A percentile compares a stretch with the other conserved stretches of the same genome.
Evolutionary conservation across 2,113 vertebrate genomes (phyloP).

Genomic region (Pelodiscus sinensis): DNA sequence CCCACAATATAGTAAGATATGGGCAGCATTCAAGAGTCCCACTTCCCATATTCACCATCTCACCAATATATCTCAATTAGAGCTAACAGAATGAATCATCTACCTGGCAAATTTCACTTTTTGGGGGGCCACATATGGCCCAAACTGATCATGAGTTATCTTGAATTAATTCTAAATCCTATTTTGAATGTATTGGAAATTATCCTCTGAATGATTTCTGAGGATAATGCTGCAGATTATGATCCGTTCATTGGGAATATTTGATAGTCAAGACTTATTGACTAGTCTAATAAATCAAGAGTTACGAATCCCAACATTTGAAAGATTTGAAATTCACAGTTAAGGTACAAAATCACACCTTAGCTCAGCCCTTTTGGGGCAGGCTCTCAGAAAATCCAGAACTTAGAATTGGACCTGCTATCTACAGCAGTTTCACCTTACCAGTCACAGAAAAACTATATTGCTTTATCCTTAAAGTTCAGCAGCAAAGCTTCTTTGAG

Average conservation of each 20-base stretch:
- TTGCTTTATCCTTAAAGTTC: neutral
- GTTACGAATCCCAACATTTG: neutral
- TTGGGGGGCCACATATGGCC: slow-evolving; percentile 30
- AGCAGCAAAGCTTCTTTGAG: neutral
- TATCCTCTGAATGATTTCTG: slow-evolving; percentile 3
- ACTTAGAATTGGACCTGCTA: neutral
- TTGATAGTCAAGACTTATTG: neutral
- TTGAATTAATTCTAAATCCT: slow-evolving; percentile 10
- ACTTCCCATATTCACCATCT: neutral
- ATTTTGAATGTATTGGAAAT: neutral
- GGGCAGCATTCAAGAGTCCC: neutral
- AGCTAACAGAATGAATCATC: slow-evolving; percentile 5
- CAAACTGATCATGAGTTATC: slow-evolving; percentile 32
- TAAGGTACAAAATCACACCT: neutral
- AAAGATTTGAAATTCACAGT: neutral
- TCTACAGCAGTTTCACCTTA: neutral
- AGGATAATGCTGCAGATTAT: slow-evolving; percentile 23
- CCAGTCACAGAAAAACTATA: neutral
- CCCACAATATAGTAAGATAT: neutral
- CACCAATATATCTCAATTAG: neutral
- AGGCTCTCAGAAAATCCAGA: neutral
- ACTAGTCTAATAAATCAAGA: neutral
- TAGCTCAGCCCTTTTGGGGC: neutral
- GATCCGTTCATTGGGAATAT: neutral
- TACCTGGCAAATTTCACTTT: slow-evolving; percentile 27